Evolutionary conservation across 2,888 invertebrate species (phyloP).

Genomic region (Patella depressa): DNA sequence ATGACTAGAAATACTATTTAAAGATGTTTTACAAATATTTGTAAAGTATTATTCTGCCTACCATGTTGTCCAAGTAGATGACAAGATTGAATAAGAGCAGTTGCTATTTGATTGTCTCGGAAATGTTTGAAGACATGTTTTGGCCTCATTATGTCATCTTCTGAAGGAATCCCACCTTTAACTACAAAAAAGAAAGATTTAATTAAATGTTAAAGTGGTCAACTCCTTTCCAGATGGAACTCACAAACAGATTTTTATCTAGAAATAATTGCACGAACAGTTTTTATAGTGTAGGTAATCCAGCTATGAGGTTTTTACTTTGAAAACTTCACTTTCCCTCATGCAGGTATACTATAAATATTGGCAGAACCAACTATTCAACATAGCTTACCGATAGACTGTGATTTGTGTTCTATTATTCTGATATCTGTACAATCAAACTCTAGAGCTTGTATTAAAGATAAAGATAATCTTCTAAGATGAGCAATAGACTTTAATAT

Average conservation of each 20-base stretch:
- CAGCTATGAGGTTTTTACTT: no score
- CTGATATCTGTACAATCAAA: constrained; percentile 58
- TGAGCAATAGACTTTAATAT: constrained; percentile 57
- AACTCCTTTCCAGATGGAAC: no score
- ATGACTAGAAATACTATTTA: no score
- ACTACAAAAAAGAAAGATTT: no score
- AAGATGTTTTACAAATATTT: no score
- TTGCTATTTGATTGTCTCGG: constrained; percentile 50
- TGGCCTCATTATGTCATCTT: constrained; percentile 42
- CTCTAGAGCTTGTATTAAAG: constrained; percentile 60
- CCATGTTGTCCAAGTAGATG: constrained; percentile 59
- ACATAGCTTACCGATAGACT: not conserved
- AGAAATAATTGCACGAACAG: no score
- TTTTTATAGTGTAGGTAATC: no score
- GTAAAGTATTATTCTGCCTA: constrained; percentile 25
- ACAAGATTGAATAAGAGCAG: constrained; percentile 49
- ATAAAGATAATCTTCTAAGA: constrained; percentile 53
- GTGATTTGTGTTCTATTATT: constrained; percentile 57
- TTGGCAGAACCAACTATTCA: not conserved
- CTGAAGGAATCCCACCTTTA: not conserved
- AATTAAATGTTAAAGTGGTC: no score
- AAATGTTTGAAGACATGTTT: constrained; percentile 64
- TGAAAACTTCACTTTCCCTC: no score
- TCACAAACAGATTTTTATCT: no score
- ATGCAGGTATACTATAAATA: no score